Base-by-base conservation (phyloP, 2,888 invertebrate species). In the Siphonodentalium dalli region DNA sequence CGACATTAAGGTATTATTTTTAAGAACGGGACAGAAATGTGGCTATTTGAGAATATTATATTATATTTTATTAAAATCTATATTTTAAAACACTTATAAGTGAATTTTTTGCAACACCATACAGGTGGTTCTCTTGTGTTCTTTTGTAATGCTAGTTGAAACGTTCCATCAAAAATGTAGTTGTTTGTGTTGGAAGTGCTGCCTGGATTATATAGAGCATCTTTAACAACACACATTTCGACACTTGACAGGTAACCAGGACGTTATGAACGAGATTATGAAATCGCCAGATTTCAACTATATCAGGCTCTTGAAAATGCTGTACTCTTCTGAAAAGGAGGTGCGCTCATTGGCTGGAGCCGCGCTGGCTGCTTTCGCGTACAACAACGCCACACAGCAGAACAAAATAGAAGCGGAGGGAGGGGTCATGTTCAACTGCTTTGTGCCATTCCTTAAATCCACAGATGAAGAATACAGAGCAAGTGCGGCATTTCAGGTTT, bases 401-500 rank as follows among this genome's bases (percentile, higher is more conserved):
- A 70, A 72, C 46, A 72, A 74, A 50, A 77, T 81, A 7, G 75
- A 74, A 0, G 72, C 71, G 28, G 72, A 78, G 59, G 80, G 78
- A 1, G 79, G 80, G 3, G 74, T 81, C 18, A 49, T 75, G 5
- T 80, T 79, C 64, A 66, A 63, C 55, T 78, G 77, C 44, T 79
- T 80, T 51, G 65, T 72, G 4, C 74, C 76, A 9, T 80, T 81
- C 54, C 62, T 81, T 27, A 63, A 74, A 48, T 78, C 78, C 2
- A 66, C 70, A 23, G 74, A 79, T 54, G 79, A 80, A 44, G 69
- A 53, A 44, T 72, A 68, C 60, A 63, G 79, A 48, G 78, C 79
- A 42, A 64, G 72, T 55, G 74, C 78, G 18, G 78, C 80, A 3
- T 81, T 77, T 58, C 81, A 80, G 78, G 79, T 80, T 47, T 54